Percentiles rank a stretch among this genome's conserved stretches.
Evolutionary conservation across 2,888 invertebrate species (phyloP).

Genomic region (Lycia hirtaria): DNA sequence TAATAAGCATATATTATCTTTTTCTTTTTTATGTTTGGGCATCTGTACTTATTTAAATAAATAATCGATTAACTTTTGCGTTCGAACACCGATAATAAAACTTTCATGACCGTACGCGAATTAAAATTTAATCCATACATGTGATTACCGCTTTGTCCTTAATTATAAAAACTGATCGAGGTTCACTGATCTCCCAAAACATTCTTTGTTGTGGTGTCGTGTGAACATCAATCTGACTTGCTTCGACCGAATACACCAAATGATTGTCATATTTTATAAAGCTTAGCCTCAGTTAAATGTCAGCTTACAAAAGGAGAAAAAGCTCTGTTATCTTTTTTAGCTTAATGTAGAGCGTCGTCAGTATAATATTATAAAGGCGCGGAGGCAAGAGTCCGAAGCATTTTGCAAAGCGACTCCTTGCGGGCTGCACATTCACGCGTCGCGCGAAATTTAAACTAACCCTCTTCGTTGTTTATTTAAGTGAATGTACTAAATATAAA

Average conservation of each 20-base stretch:
- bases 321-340: conserved; percentile 80
- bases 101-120: conserved; percentile 1
- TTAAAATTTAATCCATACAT: conserved; percentile 12
- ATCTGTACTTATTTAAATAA: not conserved
- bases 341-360: conserved; percentile 75
- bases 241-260: conserved; percentile 59
- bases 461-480: conserved; percentile 36
- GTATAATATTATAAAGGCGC: conserved; percentile 82
- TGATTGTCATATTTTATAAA: conserved; percentile 70
- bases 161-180: conserved; percentile 22
- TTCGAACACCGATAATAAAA: not conserved
- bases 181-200: conserved; percentile 63
- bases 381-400: conserved; percentile 69
- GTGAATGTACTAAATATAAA: conserved; percentile 57
- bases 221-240: conserved; percentile 62
- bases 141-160: conserved; percentile 20
- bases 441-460: conserved; percentile 49
- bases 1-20: too few species aligned
- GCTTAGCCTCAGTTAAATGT: conserved; percentile 62
- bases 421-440: conserved; percentile 73
- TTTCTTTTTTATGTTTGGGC: not conserved
- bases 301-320: conserved; percentile 78
- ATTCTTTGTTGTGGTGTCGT: conserved; percentile 55
- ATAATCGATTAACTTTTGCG: conserved; percentile 1
- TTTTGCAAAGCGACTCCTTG: conserved; percentile 81